phyloP scores from a whole-genome alignment of 2,797 vertebrate species.

The Leptatherina wallacei region DNA sequence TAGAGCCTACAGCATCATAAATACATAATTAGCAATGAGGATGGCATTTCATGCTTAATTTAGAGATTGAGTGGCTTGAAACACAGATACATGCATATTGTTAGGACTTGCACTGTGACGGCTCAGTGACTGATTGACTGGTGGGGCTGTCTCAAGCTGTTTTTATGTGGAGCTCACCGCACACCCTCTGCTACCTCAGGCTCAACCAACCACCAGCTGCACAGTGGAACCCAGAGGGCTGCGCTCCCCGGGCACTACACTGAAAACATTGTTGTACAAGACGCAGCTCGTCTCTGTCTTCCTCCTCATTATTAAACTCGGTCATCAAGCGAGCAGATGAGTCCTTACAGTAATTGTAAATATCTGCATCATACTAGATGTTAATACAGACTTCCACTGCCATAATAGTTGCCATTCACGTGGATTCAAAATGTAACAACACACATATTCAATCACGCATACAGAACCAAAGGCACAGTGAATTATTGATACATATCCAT shows the following conservation, averaged over 20 bases:
- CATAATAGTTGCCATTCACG: neutral
- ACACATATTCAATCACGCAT: constrained; percentile 3
- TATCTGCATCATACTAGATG: constrained; percentile 1
- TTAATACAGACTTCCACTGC: constrained; percentile 1
- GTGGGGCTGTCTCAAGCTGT: constrained; percentile 61
- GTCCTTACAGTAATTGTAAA: constrained; percentile 1
- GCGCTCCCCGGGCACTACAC: constrained; percentile 55
- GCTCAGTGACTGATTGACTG: constrained; percentile 55
- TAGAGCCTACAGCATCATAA: constrained; percentile 34
- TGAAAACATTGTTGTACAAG: constrained; percentile 40
- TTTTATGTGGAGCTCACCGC: constrained; percentile 41
- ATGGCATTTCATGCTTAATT: constrained; percentile 51
- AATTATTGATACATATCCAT: constrained; percentile 29
- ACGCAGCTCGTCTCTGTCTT: neutral
- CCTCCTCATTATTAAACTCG: constrained; percentile 12
- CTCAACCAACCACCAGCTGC: constrained; percentile 65
- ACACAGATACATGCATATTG: constrained; percentile 19
- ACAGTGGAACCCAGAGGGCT: constrained; percentile 51
- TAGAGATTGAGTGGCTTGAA: constrained; percentile 34
- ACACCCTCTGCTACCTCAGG: constrained; percentile 52
- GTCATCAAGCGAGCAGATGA: constrained; percentile 6
- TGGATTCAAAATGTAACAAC: constrained; percentile 16
- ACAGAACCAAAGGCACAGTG: constrained; percentile 5
- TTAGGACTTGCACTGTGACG: constrained; percentile 27
- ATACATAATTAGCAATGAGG: constrained; percentile 44